Percentiles rank a stretch among this genome's conserved stretches.
Conservation (phyloP, 2,797 vertebrate genomes). For the Ambastaia sidthimunki region DNA sequence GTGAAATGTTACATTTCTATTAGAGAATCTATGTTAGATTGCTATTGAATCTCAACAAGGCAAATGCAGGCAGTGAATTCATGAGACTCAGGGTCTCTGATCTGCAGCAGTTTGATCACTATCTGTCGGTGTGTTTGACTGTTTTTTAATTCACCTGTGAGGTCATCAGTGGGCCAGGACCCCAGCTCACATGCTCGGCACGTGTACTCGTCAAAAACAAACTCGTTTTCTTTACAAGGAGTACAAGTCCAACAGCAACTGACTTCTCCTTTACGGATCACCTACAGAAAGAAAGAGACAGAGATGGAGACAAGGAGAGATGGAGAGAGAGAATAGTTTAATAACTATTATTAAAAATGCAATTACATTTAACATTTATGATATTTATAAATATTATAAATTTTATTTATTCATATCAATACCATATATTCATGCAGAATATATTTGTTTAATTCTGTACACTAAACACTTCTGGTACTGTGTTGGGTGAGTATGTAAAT, state of each 20-base stretch:
- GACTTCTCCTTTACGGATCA: conserved; percentile 98
- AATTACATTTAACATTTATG: too few relatives aligned
- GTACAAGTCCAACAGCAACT: conserved; percentile 99
- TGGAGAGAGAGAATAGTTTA: too few relatives aligned
- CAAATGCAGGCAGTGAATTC: background rate
- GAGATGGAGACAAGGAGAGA: background rate
- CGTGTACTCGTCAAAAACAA: conserved; percentile 95
- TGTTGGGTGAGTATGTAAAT: too few relatives aligned
- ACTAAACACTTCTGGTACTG: too few relatives aligned
- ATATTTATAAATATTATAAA: too few relatives aligned
- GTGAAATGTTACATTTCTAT: background rate
- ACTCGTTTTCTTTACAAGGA: conserved; percentile 96
- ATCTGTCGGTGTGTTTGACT: conserved; percentile 5
- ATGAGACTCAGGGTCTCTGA: background rate
- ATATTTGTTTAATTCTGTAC: too few relatives aligned
- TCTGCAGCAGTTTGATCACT: background rate
- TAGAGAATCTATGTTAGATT: conserved; percentile 6
- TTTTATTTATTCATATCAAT: too few relatives aligned
- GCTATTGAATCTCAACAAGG: background rate
- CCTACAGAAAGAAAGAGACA: conserved; percentile 72
- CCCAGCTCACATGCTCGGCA: conserved; percentile 94
- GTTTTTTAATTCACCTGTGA: conserved; percentile 79
- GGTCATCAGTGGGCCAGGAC: conserved; percentile 91
- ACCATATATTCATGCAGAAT: too few relatives aligned
- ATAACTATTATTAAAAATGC: too few relatives aligned